Conservation (phyloP, 1,140 invertebrate genomes). For the Drosophila sucinea region DNA sequence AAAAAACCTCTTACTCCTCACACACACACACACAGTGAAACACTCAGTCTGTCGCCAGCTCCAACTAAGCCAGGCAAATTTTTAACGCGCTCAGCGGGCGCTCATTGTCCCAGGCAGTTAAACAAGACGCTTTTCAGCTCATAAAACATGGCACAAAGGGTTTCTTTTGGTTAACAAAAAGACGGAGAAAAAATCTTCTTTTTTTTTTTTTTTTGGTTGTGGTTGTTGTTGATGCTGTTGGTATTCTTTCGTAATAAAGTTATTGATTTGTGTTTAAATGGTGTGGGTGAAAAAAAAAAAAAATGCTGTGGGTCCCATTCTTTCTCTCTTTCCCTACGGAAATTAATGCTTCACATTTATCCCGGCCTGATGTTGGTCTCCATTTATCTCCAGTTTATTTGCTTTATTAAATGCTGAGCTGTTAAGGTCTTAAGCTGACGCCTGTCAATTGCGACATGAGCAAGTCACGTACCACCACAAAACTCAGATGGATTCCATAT, state of each 20-base stretch:
- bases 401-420: conserved; percentile 75
- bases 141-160: conserved; percentile 65
- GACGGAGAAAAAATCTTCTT: not conserved
- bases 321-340: not conserved
- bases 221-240: conserved; percentile 16
- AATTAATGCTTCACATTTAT: conserved; percentile 63
- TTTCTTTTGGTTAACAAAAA: conserved; percentile 6
- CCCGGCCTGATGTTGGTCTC: conserved; percentile 35
- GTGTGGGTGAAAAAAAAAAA: conserved; percentile 57
- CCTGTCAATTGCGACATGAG: conserved; percentile 76
- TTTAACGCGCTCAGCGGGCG: conserved; percentile 76
- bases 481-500: conserved; percentile 3
- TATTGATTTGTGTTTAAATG: conserved; percentile 80
- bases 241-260: conserved; percentile 70
- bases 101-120: conserved; percentile 74
- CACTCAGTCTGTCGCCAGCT: conserved; percentile 36
- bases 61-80: conserved; percentile 63
- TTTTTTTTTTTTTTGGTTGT: not conserved
- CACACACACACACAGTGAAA: conserved; percentile 7
- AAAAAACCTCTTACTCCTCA: conserved; percentile 35
- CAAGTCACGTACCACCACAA: conserved; percentile 48
- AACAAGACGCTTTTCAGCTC: conserved; percentile 81
- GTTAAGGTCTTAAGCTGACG: conserved; percentile 60
- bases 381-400: conserved; percentile 63
- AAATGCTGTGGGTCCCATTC: conserved; percentile 44